Percentiles rank a stretch among this genome's conserved stretches.
Conservation (phyloP, 2,113 vertebrate genomes). For the Cheirogaleus medius region DNA sequence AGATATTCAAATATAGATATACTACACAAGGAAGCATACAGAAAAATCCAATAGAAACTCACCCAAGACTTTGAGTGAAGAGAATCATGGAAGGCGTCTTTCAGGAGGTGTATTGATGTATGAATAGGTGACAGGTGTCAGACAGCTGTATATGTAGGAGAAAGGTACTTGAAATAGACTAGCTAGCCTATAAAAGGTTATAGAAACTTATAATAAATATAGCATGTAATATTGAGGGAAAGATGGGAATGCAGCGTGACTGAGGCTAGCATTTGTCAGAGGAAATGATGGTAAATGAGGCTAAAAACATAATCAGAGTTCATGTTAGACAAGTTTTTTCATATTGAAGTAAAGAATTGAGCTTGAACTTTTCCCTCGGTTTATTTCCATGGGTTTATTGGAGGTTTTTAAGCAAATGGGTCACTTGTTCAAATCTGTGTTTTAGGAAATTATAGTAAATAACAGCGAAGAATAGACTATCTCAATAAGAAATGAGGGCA, state of each 20-base stretch:
- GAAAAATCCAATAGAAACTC: background rate
- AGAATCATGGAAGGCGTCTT: background rate
- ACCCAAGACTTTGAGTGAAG: background rate
- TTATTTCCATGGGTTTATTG: background rate
- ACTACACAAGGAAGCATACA: background rate
- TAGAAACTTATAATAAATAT: background rate
- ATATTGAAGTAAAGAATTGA: background rate
- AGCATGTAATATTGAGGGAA: background rate
- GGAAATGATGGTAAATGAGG: background rate
- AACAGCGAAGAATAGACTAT: background rate
- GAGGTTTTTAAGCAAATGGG: background rate
- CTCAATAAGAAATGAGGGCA: background rate
- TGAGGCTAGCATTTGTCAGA: background rate
- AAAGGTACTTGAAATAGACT: background rate
- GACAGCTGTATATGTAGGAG: background rate
- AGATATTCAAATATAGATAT: background rate
- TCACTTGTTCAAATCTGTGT: background rate
- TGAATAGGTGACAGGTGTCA: background rate
- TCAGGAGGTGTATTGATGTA: background rate
- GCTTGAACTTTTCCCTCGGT: background rate
- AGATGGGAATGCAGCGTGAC: background rate
- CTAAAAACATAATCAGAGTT: background rate
- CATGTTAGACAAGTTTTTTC: background rate
- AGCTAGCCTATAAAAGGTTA: background rate
- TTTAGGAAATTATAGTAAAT: background rate